Evolutionary conservation across 2,888 invertebrate genomes (phyloP), one percentile per base, ranked within the genome.

Genomic region (Scelioninae gen. 2): DNA sequence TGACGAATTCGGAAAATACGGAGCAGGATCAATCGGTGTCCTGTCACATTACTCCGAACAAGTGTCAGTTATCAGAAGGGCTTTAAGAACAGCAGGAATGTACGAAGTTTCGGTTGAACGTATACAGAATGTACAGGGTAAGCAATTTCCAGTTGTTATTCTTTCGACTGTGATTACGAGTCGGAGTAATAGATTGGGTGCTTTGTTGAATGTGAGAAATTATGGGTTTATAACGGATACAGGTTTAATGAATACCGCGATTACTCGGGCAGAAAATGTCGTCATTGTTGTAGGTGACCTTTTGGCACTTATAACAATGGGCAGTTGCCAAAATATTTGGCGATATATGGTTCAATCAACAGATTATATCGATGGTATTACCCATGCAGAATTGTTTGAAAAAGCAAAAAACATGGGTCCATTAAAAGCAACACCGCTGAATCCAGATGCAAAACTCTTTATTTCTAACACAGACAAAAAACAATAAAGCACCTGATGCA

Each of bases 251-350:
- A 95, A 94, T 82, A 95, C 95, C 0, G 95, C 95, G 0, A 92
- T 95, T 53, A 95, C 91, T 0, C 88, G 95, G 68, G 94, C 95
- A 0, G 94, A 94, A 86, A 93, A 93, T 78, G 86, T 94, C 48
- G 94, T 95, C 0, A 93, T 93, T 2, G 94, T 95, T 10, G 92
- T 95, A 0, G 95, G 95, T 0, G 95, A 95, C 87, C 94, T 95
- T 0, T 91, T 94, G 0, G 93, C 94, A 0, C 87, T 95, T 7
- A 93, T 94, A 79, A 92, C 94, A 0, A 90, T 94, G 50, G 95
- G 95, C 5, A 74, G 78, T 71, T 94, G 94, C 85, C 90, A 93
- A 75, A 92, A 92, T 86, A 90, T 94, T 0, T 95, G 95, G 95
- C 93, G 93, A 81, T 88, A 92, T 57, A 93, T 92, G 82, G 89